Evolutionary conservation across 2,888 invertebrate genomes (phyloP), one percentile per base, ranked within the genome.

Genomic region (Habroteleia sp.): DNA sequence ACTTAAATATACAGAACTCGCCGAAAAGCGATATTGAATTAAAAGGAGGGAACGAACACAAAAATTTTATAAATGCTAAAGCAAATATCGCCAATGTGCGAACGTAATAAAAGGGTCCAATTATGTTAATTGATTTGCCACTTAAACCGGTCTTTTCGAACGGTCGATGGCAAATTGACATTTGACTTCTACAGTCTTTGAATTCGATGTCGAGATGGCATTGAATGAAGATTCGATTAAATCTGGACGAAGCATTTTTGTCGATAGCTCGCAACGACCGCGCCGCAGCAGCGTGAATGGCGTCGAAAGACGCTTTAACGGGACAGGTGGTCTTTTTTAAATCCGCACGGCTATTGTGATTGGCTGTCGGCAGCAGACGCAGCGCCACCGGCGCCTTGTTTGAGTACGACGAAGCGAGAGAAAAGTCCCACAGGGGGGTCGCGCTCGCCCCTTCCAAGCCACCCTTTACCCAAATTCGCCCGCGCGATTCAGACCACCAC

Each of bases 401-500:
- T 50, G 41, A 23, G n/a, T 31, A 8, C 7, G 16, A 20, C 35
- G 1, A 10, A 10, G 17, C 25, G 65, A 52, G 65, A 23, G 5
- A 5, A 27, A 39, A 8, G 1, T 42, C 44, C 31, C 41, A 13
- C 8, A n/a, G 20, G 17, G n/a, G 14, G 17, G 29, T 25, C 8
- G n/a, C 29, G 39, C 33, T 44, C 42, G 5, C 11, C 23, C 3
- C 10, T 11, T 20, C 17, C 27, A 39, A 14, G 23, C 56, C 37
- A 46, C 46, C 66, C 35, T 33, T 48, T 14, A 41, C 4, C 11
- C 44, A 41, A 48, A 56, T 23, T 46, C 37, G 33, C 33, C 48
- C 37, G 33, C 33, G 41, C 29, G 68, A 69, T 69, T 69, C 50
- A 69, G 54, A 46, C 58, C 58, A 69, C 50, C 58, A 42, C 68